These are phyloP conservation scores for Bovichtus diacanthus DNA, from an alignment of 2,797 vertebrate species.

Conservation along the genomic window DNA sequence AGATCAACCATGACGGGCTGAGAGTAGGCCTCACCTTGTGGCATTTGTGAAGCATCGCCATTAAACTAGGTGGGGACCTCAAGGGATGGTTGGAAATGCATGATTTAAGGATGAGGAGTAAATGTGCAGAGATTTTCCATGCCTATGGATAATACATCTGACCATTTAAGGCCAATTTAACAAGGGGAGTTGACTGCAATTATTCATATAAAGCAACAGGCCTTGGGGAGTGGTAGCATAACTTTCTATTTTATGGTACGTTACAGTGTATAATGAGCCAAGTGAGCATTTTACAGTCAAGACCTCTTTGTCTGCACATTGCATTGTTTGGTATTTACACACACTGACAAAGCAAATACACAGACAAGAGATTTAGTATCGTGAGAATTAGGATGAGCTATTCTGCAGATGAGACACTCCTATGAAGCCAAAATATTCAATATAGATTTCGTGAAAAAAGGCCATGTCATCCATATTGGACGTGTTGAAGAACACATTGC, in stretches of 20 bases:
- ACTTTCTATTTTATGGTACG: conserved; percentile 15
- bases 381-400: background rate
- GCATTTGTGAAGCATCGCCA: conserved; percentile 22
- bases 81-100: conserved; percentile 17
- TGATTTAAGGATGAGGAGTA: conserved; percentile 30
- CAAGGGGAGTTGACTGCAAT: background rate
- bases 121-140: conserved; percentile 1
- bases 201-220: conserved; percentile 27
- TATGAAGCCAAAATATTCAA: conserved; percentile 8
- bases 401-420: conserved; percentile 1
- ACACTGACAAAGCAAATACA: conserved; percentile 18
- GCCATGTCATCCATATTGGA: conserved; percentile 4
- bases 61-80: conserved; percentile 15
- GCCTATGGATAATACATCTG: conserved; percentile 12
- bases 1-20: conserved; percentile 9
- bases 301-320: conserved; percentile 3
- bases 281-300: conserved; percentile 6
- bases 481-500: conserved; percentile 15
- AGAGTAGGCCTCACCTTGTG: conserved; percentile 28
- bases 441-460: conserved; percentile 8
- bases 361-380: background rate
- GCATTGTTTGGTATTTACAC: conserved; percentile 2
- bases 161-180: conserved; percentile 23
- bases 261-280: conserved; percentile 15
- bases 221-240: background rate